Conservation (phyloP, 2,113 vertebrate genomes). For the Entosphenus tridentatus region DNA sequence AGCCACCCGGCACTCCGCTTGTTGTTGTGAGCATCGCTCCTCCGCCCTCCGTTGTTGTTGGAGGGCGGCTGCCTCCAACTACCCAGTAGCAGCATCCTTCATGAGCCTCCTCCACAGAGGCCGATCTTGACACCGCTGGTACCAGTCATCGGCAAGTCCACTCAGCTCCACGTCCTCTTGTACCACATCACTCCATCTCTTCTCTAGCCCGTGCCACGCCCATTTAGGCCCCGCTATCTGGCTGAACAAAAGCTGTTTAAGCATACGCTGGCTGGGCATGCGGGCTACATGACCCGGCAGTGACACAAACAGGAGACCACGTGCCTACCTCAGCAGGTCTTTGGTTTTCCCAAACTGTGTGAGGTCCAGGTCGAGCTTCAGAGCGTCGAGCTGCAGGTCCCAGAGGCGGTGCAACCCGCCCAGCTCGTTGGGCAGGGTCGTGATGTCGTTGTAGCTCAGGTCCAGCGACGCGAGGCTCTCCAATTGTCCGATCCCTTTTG, state of each 20-base stretch:
- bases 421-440: conserved; percentile 79
- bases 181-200: background rate
- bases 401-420: conserved; percentile 59
- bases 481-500: conserved; percentile 57
- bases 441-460: conserved; percentile 55
- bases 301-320: background rate
- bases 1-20: too few relatives aligned
- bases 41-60: too few relatives aligned
- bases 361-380: conserved; percentile 62
- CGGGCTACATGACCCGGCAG: background rate
- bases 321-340: conserved; percentile 60
- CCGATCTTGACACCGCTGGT: too few relatives aligned
- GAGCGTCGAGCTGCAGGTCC: conserved; percentile 78
- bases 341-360: conserved; percentile 73
- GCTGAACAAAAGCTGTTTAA: background rate
- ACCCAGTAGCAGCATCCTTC: too few relatives aligned
- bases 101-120: too few relatives aligned
- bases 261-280: background rate
- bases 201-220: background rate
- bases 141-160: too few relatives aligned
- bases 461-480: conserved; percentile 70
- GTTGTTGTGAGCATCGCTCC: too few relatives aligned
- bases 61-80: too few relatives aligned
- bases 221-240: background rate
- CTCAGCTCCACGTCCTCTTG: background rate